Percentiles rank a stretch among this genome's conserved stretches.
phyloP scores from a whole-genome alignment of 2,888 invertebrate species.

The Geophilus truncorum region DNA sequence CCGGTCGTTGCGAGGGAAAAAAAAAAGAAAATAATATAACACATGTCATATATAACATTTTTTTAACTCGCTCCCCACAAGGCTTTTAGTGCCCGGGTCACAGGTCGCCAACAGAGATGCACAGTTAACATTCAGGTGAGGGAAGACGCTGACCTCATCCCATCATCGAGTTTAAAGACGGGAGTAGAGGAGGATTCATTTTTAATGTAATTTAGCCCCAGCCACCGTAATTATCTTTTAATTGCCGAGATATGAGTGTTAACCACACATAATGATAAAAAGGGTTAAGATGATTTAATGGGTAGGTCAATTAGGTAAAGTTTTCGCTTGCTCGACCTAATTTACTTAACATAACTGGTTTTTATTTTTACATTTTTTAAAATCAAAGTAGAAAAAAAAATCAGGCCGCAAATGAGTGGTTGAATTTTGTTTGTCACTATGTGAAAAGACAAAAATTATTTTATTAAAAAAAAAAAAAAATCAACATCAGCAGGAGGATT shows the following conservation, averaged over 20 bases:
- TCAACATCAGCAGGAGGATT: background rate
- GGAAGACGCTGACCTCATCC: conserved; percentile 14
- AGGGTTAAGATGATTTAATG: background rate
- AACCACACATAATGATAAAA: background rate
- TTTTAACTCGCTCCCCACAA: background rate
- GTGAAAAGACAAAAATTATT: background rate
- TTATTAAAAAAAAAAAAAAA: background rate
- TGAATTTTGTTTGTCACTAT: background rate
- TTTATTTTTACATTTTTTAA: background rate
- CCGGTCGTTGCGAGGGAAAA: background rate
- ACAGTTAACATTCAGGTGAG: background rate
- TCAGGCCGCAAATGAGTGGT: background rate
- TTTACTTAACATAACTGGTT: conserved; percentile 2
- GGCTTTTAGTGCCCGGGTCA: background rate
- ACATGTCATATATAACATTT: background rate
- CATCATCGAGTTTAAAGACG: background rate
- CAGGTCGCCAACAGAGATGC: background rate
- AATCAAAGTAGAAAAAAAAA: too few relatives aligned
- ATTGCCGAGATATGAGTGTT: background rate
- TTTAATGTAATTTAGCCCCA: background rate
- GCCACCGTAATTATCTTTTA: conserved; percentile 2
- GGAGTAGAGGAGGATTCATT: background rate
- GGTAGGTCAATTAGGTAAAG: background rate
- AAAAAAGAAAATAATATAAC: background rate
- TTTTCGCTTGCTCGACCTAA: background rate